A percentile compares a stretch with the other conserved stretches of the same genome.
Evolutionary conservation across 2,113 vertebrate species (phyloP).

Genomic region (Corythaeola cristata): DNA sequence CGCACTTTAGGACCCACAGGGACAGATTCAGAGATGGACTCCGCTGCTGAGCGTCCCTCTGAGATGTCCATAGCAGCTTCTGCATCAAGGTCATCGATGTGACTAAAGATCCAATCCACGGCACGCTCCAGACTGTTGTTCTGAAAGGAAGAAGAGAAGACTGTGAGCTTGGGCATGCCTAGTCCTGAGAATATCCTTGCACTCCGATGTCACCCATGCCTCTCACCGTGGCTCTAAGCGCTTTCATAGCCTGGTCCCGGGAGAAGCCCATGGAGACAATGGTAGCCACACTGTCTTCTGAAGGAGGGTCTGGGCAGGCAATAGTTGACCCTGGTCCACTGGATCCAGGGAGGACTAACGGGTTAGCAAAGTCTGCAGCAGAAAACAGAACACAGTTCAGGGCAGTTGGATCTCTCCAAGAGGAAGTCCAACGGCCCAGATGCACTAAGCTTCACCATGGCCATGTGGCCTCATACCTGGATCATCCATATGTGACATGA

Average conservation of each 20-base stretch:
- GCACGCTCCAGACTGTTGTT: slow-evolving; percentile 93
- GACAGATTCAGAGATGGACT: slow-evolving; percentile 88
- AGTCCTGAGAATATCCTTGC: not conserved
- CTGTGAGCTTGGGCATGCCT: not conserved
- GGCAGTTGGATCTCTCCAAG: not conserved
- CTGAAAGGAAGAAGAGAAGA: slow-evolving; percentile 66
- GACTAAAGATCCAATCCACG: slow-evolving; percentile 98
- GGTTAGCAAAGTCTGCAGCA: slow-evolving; percentile 90
- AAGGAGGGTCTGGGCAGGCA: slow-evolving; percentile 81
- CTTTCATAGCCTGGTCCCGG: slow-evolving; percentile 94
- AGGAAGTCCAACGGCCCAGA: not conserved
- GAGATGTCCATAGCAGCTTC: slow-evolving; percentile 95
- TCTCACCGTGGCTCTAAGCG: slow-evolving; percentile 91
- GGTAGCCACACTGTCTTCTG: slow-evolving; percentile 93
- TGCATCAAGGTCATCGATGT: slow-evolving; percentile 95
- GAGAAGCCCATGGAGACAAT: slow-evolving; percentile 99
- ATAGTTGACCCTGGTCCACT: slow-evolving; percentile 86
- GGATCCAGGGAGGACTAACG: slow-evolving; percentile 90
- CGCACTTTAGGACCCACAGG: slow-evolving; percentile 95
- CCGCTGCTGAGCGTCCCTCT: slow-evolving; percentile 91
- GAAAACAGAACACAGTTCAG: not conserved
- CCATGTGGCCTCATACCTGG: slow-evolving; percentile 80
- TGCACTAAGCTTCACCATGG: not conserved
- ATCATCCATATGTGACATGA: slow-evolving; percentile 98
- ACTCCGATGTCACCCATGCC: not conserved